These are phyloP conservation scores for Rhinichthys klamathensis DNA, from an alignment of 2,113 vertebrate genomes.

Conservation along the genomic window DNA sequence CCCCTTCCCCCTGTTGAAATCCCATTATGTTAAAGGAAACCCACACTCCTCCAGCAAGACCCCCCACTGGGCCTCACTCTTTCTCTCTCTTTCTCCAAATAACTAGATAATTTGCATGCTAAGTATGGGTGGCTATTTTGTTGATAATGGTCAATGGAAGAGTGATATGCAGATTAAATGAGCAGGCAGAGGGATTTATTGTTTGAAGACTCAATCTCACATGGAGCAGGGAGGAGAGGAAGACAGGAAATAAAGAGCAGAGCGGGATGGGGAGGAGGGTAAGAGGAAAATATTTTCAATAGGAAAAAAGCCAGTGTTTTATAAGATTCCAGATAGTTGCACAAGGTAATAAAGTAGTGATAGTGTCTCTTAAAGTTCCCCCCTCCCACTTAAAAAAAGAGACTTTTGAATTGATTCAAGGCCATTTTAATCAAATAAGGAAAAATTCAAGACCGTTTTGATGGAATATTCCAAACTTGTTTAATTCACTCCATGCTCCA, in stretches of 20 bases:
- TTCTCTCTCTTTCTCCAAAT: constrained; percentile 53
- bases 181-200: constrained; percentile 48
- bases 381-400: neutral
- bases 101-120: constrained; percentile 57
- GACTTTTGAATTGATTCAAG: neutral
- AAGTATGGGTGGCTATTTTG: constrained; percentile 59
- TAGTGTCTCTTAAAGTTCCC: neutral
- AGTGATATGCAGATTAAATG: constrained; percentile 61
- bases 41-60: constrained; percentile 38
- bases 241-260: constrained; percentile 1
- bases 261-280: constrained; percentile 9
- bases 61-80: constrained; percentile 28
- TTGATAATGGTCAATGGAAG: constrained; percentile 54
- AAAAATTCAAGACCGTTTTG: neutral
- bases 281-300: constrained; percentile 11
- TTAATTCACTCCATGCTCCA: neutral
- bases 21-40: constrained; percentile 57
- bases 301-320: constrained; percentile 17
- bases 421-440: neutral
- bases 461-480: constrained; percentile 13
- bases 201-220: constrained; percentile 45
- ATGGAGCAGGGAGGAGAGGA: constrained; percentile 3
- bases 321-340: constrained; percentile 24
- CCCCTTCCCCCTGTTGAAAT: constrained; percentile 40
- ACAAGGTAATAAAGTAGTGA: constrained; percentile 3